These are phyloP conservation scores for Oryzias sinensis DNA, from an alignment of 2,797 vertebrate genomes.

Conservation along the genomic window DNA sequence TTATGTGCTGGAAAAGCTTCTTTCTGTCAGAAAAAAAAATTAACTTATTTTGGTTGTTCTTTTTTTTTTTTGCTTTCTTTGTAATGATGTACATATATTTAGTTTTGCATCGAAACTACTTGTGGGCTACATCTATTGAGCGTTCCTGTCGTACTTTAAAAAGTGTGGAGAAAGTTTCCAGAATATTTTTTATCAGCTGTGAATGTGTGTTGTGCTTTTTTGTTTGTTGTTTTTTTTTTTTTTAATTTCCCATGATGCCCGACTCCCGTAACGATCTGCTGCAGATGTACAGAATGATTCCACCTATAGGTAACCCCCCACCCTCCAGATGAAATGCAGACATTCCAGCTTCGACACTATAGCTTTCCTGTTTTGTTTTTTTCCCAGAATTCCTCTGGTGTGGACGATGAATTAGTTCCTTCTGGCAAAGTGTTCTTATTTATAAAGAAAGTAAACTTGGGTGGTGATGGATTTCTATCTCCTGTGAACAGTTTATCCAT, in stretches of 20 bases:
- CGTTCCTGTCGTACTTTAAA: constrained; percentile 38
- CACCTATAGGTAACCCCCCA: constrained; percentile 12
- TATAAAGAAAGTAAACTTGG: constrained; percentile 30
- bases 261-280: constrained; percentile 13
- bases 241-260: not conserved
- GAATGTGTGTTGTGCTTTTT: constrained; percentile 21
- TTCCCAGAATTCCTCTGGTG: constrained; percentile 40
- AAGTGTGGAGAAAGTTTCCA: constrained; percentile 41
- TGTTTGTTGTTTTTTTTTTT: no score
- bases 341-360: constrained; percentile 66
- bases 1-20: constrained; percentile 51
- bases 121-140: constrained; percentile 27
- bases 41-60: constrained; percentile 73
- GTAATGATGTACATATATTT: constrained; percentile 76
- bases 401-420: constrained; percentile 23
- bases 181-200: constrained; percentile 47
- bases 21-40: constrained; percentile 54
- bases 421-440: constrained; percentile 48
- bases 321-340: constrained; percentile 6
- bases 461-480: constrained; percentile 29
- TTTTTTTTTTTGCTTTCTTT: constrained; percentile 51
- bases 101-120: constrained; percentile 42
- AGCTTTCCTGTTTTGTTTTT: constrained; percentile 47
- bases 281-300: constrained; percentile 23
- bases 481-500: constrained; percentile 6